Evolutionary conservation across 2,113 vertebrate species (phyloP).

Genomic region (Bombycilla garrulus): DNA sequence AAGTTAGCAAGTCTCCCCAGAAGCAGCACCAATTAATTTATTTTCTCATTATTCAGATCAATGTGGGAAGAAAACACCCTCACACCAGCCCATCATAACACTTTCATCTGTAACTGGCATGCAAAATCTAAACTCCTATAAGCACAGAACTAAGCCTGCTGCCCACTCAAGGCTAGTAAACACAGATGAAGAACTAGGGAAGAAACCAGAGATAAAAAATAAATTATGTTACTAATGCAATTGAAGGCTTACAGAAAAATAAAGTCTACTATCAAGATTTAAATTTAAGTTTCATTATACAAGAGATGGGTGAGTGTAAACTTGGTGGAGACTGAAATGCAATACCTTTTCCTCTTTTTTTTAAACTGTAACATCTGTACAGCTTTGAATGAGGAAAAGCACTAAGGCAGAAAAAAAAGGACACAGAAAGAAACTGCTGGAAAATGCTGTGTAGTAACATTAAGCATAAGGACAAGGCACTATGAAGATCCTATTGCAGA

Average conservation of each 20-base stretch:
- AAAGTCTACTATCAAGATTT: not conserved
- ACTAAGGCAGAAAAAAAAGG: not conserved
- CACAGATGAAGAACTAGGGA: not conserved
- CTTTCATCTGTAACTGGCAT: not conserved
- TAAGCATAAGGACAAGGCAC: not conserved
- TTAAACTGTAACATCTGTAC: not conserved
- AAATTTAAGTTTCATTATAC: not conserved
- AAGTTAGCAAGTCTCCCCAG: not conserved
- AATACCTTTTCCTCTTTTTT: not conserved
- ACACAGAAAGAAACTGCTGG: not conserved
- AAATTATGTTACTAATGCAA: not conserved
- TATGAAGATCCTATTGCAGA: not conserved
- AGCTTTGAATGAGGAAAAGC: not conserved
- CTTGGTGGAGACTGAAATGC: not conserved
- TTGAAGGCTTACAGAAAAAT: not conserved
- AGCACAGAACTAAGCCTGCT: not conserved
- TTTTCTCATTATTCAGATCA: not conserved
- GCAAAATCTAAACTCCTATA: not conserved
- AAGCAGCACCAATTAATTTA: not conserved
- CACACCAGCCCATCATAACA: not conserved
- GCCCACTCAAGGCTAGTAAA: not conserved
- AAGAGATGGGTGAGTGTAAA: not conserved
- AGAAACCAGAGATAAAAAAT: not conserved
- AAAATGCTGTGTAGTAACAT: not conserved
- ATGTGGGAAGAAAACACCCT: not conserved